phyloP scores from a whole-genome alignment of 2,888 invertebrate genomes.

The Dynastes hyllus region DNA sequence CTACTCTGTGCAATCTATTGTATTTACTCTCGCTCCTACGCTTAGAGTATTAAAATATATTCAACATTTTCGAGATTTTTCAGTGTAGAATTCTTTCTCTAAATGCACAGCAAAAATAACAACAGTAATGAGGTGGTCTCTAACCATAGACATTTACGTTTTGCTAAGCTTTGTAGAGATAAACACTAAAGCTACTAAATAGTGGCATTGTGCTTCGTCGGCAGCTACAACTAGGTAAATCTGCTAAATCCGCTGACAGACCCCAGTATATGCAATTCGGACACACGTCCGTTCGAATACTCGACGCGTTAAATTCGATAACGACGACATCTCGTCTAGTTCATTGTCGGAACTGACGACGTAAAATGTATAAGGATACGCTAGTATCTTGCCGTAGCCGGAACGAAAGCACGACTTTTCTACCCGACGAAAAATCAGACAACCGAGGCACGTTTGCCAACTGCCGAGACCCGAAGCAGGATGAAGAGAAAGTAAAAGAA shows the following conservation, averaged over 20 bases:
- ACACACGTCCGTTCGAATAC: constrained; percentile 31
- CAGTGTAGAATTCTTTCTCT: too few species aligned
- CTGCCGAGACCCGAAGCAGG: constrained; percentile 63
- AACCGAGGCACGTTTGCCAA: constrained; percentile 67
- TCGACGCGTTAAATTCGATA: constrained; percentile 58
- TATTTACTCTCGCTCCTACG: too few species aligned
- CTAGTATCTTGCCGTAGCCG: constrained; percentile 54
- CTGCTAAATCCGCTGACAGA: constrained; percentile 30
- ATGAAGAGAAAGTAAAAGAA: constrained; percentile 49
- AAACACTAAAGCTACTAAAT: too few species aligned
- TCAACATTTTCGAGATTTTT: too few species aligned
- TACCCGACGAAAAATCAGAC: constrained; percentile 66
- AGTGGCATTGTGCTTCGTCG: background rate
- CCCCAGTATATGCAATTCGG: constrained; percentile 26
- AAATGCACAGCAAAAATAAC: too few species aligned
- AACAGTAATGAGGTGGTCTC: too few species aligned
- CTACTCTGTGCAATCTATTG: too few species aligned
- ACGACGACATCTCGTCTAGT: constrained; percentile 56
- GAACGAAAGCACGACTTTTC: constrained; percentile 66
- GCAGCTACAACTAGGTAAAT: constrained; percentile 6
- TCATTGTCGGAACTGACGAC: constrained; percentile 59
- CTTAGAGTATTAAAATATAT: too few species aligned
- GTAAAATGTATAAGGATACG: constrained; percentile 59
- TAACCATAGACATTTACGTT: too few species aligned
- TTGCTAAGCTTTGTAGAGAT: too few species aligned